A percentile compares a stretch with the other conserved stretches of the same genome.
Evolutionary conservation across 2,113 vertebrate species (phyloP).

Genomic region (Cryptomyrus ogoouensis): DNA sequence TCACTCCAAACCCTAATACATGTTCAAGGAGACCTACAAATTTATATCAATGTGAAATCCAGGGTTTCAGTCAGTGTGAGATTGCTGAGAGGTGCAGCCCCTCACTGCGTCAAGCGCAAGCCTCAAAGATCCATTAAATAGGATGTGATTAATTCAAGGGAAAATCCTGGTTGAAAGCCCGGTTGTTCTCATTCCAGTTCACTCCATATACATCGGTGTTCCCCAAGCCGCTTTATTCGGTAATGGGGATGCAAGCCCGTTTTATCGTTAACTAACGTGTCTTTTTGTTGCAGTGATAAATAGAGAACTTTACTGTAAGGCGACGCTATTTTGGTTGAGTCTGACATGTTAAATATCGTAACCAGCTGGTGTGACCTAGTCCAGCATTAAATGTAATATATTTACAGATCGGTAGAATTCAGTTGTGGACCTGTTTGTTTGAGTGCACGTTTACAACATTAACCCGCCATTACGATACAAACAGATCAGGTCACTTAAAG

Average conservation of each 20-base stretch:
- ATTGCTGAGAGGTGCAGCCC: slow-evolving; percentile 62
- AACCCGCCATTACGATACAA: background rate
- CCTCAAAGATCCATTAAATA: slow-evolving; percentile 59
- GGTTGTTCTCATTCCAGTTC: slow-evolving; percentile 44
- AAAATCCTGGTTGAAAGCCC: slow-evolving; percentile 47
- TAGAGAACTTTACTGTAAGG: slow-evolving; percentile 43
- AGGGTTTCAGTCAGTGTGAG: slow-evolving; percentile 48
- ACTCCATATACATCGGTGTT: slow-evolving; percentile 42
- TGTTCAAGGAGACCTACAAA: slow-evolving; percentile 38
- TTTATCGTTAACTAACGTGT: slow-evolving; percentile 34
- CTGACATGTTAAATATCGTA: slow-evolving; percentile 61
- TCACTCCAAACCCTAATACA: slow-evolving; percentile 48
- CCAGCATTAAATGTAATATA: slow-evolving; percentile 51
- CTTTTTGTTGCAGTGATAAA: slow-evolving; percentile 40
- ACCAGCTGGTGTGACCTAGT: slow-evolving; percentile 62
- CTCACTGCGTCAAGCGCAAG: slow-evolving; percentile 74
- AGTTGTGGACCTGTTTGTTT: slow-evolving; percentile 37
- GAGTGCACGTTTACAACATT: background rate
- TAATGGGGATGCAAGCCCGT: slow-evolving; percentile 34
- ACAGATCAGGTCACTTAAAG: background rate
- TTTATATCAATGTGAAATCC: slow-evolving; percentile 55
- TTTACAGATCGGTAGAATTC: slow-evolving; percentile 41
- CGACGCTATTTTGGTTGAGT: slow-evolving; percentile 50
- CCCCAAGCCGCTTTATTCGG: slow-evolving; percentile 33
- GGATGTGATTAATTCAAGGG: slow-evolving; percentile 57